phyloP scores from a whole-genome alignment of 2,797 vertebrate genomes.

The Xyrichtys novacula region DNA sequence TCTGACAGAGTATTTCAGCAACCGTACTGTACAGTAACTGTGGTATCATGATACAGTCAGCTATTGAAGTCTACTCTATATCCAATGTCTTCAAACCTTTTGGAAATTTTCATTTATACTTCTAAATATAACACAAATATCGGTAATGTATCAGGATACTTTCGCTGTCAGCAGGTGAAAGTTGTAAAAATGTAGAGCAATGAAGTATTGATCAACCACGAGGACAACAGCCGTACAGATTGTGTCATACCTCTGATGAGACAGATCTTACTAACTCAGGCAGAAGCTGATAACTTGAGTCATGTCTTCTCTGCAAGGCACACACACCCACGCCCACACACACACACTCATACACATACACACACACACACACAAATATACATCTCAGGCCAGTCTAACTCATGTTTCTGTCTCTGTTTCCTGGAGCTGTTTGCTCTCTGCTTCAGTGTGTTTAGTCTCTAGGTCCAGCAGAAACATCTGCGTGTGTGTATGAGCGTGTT shows the following conservation, averaged over 20 bases:
- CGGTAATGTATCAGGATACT: too few relatives aligned
- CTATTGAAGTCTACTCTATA: too few relatives aligned
- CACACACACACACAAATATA: slow-evolving; percentile 5
- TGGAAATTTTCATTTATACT: too few relatives aligned
- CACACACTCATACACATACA: neutral
- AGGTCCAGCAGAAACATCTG: slow-evolving; percentile 45
- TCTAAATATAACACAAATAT: too few relatives aligned
- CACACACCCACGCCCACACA: neutral
- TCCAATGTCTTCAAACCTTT: too few relatives aligned
- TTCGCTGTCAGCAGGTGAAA: too few relatives aligned
- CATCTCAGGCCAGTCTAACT: slow-evolving; percentile 23
- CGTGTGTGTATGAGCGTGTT: slow-evolving; percentile 17
- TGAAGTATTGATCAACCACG: neutral
- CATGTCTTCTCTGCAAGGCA: neutral
- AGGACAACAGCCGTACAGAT: neutral
- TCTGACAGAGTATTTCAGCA: too few relatives aligned
- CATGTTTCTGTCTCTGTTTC: slow-evolving; percentile 61
- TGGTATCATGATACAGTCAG: too few relatives aligned
- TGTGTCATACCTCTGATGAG: neutral
- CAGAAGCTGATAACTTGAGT: neutral
- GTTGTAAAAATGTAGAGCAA: too few relatives aligned
- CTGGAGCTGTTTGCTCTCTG: slow-evolving; percentile 42
- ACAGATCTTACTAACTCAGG: neutral
- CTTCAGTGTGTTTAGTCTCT: slow-evolving; percentile 71
- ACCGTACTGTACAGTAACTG: too few relatives aligned